Conservation (phyloP, 2,888 invertebrate genomes). For the Lasioglossum malachurum region DNA sequence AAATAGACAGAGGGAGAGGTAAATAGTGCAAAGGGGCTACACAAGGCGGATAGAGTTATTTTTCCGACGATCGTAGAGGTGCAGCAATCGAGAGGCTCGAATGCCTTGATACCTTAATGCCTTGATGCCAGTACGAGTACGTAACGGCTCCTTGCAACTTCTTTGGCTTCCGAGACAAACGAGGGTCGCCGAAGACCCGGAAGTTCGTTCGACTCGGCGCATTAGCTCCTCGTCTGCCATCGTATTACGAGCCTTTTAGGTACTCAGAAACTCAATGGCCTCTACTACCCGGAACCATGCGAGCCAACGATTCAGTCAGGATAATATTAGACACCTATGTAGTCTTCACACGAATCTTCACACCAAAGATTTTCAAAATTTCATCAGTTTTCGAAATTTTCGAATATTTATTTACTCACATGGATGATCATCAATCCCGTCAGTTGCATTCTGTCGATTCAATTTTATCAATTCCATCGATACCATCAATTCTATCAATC, state of each 20-base stretch:
- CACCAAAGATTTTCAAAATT: background rate
- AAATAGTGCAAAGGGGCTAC: slow-evolving; percentile 3
- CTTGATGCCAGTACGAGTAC: slow-evolving; percentile 40
- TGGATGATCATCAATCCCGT: background rate
- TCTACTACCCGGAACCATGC: slow-evolving; percentile 51
- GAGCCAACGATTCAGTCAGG: slow-evolving; percentile 39
- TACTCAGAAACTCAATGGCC: slow-evolving; percentile 37
- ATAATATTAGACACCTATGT: slow-evolving; percentile 48
- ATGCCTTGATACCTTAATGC: slow-evolving; percentile 58
- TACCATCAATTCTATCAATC: background rate
- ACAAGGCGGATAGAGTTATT: slow-evolving; percentile 36
- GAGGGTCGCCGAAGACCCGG: slow-evolving; percentile 82
- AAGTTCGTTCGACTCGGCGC: slow-evolving; percentile 77
- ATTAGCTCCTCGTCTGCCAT: slow-evolving; percentile 68
- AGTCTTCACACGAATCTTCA: slow-evolving; percentile 17
- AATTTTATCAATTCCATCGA: background rate
- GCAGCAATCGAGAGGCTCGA: slow-evolving; percentile 51
- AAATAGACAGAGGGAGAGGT: background rate
- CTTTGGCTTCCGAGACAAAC: slow-evolving; percentile 81
- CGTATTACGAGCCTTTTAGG: slow-evolving; percentile 53
- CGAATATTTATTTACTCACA: background rate
- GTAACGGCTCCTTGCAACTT: slow-evolving; percentile 78
- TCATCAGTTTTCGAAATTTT: background rate
- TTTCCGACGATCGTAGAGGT: slow-evolving; percentile 48
- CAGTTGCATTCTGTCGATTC: background rate